These are phyloP conservation scores for Atractosteus spatula DNA, from an alignment of 2,113 vertebrate genomes.

Conservation along the genomic window DNA sequence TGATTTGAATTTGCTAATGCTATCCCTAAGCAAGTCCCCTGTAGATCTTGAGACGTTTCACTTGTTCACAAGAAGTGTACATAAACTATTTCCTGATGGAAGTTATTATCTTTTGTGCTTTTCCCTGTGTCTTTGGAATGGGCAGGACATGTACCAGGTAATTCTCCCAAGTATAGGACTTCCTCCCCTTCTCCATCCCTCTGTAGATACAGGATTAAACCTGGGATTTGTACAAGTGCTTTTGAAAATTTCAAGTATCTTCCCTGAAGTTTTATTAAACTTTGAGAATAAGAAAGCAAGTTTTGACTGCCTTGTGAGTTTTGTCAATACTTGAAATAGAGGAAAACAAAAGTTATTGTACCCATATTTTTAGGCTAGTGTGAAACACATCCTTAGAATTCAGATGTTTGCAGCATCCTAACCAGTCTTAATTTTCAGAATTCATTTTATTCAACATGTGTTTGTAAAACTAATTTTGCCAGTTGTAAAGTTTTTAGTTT, in stretches of 20 bases:
- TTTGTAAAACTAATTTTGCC: neutral
- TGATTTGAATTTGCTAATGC: slow-evolving; percentile 3
- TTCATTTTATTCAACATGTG: neutral
- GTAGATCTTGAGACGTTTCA: slow-evolving; percentile 1
- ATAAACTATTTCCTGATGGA: slow-evolving; percentile 72
- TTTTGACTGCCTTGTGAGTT: neutral
- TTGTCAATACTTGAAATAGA: neutral
- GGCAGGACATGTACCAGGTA: slow-evolving; percentile 97
- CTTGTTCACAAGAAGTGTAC: slow-evolving; percentile 42
- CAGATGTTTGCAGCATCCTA: neutral
- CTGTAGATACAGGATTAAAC: slow-evolving; percentile 66
- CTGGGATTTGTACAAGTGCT: slow-evolving; percentile 68
- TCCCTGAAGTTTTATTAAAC: neutral
- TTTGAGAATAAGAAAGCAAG: neutral
- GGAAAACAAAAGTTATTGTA: neutral
- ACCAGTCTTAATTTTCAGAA: slow-evolving; percentile 10
- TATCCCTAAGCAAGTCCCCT: neutral
- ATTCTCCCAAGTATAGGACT: slow-evolving; percentile 69
- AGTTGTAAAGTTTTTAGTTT: neutral
- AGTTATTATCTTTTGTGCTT: slow-evolving; percentile 87
- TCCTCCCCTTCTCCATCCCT: slow-evolving; percentile 50
- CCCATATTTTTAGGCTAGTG: neutral
- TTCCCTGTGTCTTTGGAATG: slow-evolving; percentile 82
- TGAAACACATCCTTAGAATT: slow-evolving; percentile 4
- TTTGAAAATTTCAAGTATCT: slow-evolving; percentile 23